Conservation (phyloP, 2,113 vertebrate genomes). For the Dolichallabes microphthalmus region DNA sequence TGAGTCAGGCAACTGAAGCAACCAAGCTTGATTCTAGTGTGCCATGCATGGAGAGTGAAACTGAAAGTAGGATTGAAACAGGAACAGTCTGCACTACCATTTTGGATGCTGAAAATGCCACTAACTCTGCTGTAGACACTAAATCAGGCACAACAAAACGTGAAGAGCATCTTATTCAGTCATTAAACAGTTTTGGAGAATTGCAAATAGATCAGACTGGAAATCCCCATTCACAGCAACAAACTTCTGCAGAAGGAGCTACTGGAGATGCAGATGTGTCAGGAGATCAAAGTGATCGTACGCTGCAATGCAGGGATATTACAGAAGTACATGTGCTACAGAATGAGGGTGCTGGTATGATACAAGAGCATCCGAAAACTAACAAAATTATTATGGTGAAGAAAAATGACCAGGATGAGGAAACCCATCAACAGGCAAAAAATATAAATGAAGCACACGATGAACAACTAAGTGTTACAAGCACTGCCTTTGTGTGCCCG, state of each 20-base stretch:
- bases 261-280: background rate
- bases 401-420: background rate
- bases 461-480: background rate
- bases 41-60: background rate
- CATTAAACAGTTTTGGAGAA: background rate
- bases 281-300: background rate
- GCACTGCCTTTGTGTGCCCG: too few species aligned
- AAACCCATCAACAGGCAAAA: background rate
- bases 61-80: background rate
- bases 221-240: background rate
- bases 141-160: background rate
- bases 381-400: background rate
- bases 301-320: background rate
- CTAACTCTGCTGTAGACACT: background rate
- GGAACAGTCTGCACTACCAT: constrained; percentile 43
- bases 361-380: background rate
- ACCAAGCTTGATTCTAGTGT: background rate
- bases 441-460: background rate
- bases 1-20: background rate
- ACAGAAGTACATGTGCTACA: background rate
- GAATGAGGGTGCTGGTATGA: background rate
- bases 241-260: background rate
- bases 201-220: background rate
- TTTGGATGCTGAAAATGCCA: background rate
- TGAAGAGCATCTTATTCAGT: background rate